Percentiles rank a stretch among this genome's conserved stretches.
These are phyloP conservation scores for Didymodactylos carnosus DNA, from an alignment of 2,888 invertebrate genomes.

Conservation along the genomic window DNA sequence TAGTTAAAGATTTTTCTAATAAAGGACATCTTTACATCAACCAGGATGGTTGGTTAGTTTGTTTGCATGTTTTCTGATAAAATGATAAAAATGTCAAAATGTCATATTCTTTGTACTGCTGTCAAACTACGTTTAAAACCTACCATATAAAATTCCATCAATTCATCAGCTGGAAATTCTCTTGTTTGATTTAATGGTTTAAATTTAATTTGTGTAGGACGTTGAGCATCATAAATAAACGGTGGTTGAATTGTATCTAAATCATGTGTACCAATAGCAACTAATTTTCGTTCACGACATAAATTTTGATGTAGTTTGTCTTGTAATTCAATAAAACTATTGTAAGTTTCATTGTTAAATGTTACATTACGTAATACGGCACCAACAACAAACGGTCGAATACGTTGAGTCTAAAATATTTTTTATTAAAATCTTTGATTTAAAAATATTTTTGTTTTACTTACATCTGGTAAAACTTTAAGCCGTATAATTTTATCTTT, in stretches of 20 bases:
- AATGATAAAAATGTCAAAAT: slow-evolving; percentile 41
- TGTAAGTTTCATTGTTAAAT: slow-evolving; percentile 39
- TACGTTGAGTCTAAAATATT: slow-evolving; percentile 19
- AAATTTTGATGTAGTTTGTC: slow-evolving; percentile 97
- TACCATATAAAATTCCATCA: slow-evolving; percentile 72
- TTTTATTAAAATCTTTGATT: no score
- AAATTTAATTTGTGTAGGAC: slow-evolving; percentile 68
- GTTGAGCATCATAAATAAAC: slow-evolving; percentile 71
- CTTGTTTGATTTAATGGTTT: slow-evolving; percentile 68
- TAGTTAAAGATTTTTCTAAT: background rate
- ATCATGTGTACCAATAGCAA: slow-evolving; percentile 93
- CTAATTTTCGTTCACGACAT: slow-evolving; percentile 65
- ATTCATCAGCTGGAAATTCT: slow-evolving; percentile 56
- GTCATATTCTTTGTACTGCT: slow-evolving; percentile 73
- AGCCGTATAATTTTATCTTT: slow-evolving; percentile 2
- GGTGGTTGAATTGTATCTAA: slow-evolving; percentile 67
- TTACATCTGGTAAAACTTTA: slow-evolving; percentile 6
- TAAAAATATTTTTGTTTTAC: background rate
- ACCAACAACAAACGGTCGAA: slow-evolving; percentile 55
- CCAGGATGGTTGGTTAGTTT: slow-evolving; percentile 39
- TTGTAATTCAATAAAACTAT: slow-evolving; percentile 56
- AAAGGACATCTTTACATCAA: background rate
- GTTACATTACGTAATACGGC: slow-evolving; percentile 66
- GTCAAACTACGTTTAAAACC: slow-evolving; percentile 45
- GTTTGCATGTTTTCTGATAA: no score